phyloP scores from a whole-genome alignment of 2,888 invertebrate genomes.

The Itoplectis maculator region DNA sequence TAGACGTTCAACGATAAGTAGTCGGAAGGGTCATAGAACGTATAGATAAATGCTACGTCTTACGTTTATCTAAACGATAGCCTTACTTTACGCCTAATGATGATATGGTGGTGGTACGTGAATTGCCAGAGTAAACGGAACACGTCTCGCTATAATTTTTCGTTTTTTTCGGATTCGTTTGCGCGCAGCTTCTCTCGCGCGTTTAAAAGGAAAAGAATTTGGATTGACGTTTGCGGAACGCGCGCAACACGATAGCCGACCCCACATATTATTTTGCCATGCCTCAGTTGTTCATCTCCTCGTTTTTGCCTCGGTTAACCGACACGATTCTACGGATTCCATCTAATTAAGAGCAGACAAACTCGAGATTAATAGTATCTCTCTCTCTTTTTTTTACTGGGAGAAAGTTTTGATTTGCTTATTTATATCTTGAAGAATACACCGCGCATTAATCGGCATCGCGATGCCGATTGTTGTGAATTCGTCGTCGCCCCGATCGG shows the following conservation, averaged over 20 bases:
- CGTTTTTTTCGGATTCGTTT: constrained; percentile 13
- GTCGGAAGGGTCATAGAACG: constrained; percentile 59
- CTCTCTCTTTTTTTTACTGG: constrained; percentile 25
- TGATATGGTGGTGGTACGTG: constrained; percentile 75
- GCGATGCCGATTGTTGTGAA: constrained; percentile 57
- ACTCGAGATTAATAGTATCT: constrained; percentile 22
- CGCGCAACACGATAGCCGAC: constrained; percentile 13
- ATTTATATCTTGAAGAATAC: constrained; percentile 51
- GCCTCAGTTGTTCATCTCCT: constrained; percentile 39
- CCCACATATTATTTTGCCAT: neutral
- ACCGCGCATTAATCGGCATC: constrained; percentile 57
- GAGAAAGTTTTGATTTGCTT: constrained; percentile 47
- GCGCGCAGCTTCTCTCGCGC: neutral
- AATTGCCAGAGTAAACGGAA: constrained; percentile 58
- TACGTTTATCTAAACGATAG: constrained; percentile 59
- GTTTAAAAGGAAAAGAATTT: constrained; percentile 8
- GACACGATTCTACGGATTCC: constrained; percentile 33
- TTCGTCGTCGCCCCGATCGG: constrained; percentile 72
- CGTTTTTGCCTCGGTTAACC: constrained; percentile 33
- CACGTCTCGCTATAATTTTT: constrained; percentile 15
- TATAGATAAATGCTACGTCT: constrained; percentile 62
- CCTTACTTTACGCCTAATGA: constrained; percentile 72
- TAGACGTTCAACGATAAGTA: constrained; percentile 72
- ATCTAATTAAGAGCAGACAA: constrained; percentile 31
- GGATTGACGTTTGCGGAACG: neutral